Evolutionary conservation across 2,113 vertebrate species (phyloP), one percentile per base, ranked within the genome.

Genomic region (Zosterops pallidus): DNA sequence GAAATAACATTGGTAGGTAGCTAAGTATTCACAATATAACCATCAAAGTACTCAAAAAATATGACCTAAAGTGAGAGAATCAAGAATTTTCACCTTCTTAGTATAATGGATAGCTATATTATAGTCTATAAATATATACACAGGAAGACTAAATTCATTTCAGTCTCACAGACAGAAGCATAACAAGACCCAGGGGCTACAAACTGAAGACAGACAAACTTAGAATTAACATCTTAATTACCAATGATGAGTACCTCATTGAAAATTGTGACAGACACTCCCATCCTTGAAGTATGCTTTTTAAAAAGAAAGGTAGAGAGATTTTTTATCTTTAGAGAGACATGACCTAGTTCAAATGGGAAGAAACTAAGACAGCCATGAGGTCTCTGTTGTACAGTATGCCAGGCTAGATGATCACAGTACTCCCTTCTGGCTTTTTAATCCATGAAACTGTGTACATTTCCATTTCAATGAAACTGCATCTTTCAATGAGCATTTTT

Each of bases 391-490:
- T 96, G 87, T 96, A 92, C 84, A 88, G 89, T 82, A 77, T 62
- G 91, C 93, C 89, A 95, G 91, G 87, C 91, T 96, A 87, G 93
- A 97, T 94, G 91, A 95, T 95, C 93, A 97, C 90, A 96, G 91
- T 92, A 76, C 84, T 95, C 93, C 94, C 94, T 97, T 95, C 96
- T 94, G 96, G 84, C 82, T 94, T 96, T 95, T 92, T 95, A 95
- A 96, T 96, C 94, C 94, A 95, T 52, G 75, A 94, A 97, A 84
- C 89, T 95, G 81, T 94, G 94, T 95, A 96, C 85, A 96, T 96
- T 97, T 96, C 94, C 94, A 95, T 96, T 96, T 97, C 94, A 96
- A 95, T 94, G 92, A 96, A 96, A 93, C 83, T 81, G 93, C 90
- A 93, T 94, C 93, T 92, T 96, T 96, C 93, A 92, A 93, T 92